Base-by-base conservation (phyloP, 2,888 invertebrate genomes). In the Himalopsyche anomala region DNA sequence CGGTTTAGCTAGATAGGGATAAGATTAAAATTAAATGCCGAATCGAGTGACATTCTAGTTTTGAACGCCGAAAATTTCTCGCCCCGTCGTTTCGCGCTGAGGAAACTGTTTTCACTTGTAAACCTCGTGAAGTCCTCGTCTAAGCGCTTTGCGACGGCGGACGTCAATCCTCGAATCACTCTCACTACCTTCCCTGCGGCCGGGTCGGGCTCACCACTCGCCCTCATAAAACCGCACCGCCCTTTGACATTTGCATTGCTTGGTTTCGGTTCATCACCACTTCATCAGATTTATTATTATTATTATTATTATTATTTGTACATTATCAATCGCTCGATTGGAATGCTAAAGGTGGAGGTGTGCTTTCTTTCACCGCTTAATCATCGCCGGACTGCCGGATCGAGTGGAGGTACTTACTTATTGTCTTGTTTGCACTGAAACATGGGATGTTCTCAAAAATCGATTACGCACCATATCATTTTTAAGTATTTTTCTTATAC, bases 291-390 rank as follows among this genome's bases (percentile, higher is more conserved):
- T 80, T 79, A 79, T 85, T 86, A 51, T 74, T 84, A 40, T n/a
- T 86, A 51, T 74, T 84, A 40, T n/a, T 56, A 74, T 80, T 79
- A 56, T 85, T 56, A 85, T 83, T 56, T 86, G 80, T 86, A 81
- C 80, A 86, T 86, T 38, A 74, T 74, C 74, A 36, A 74, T 85
- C 84, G 88, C 87, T 87, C 87, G 80, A 80, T 38, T 36, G 74
- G 74, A 38, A 38, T 81, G 69, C 84, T 79, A 85, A 87, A 82
- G 87, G 87, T 86, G 87, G 87, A 85, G 87, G 88, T 56, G n/a
- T 83, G 88, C 88, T 88, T 88, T 87, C 17, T 87, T 79, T 88
- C 88, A 88, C 82, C 69, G 88, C 88, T 88, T 88, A 84, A 84
- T 86, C 87, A 87, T 84, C 85, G 87, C 80, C 87, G 86, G 87